These are phyloP conservation scores for Macrophya annulata DNA, from an alignment of 2,888 invertebrate species.

Conservation along the genomic window DNA sequence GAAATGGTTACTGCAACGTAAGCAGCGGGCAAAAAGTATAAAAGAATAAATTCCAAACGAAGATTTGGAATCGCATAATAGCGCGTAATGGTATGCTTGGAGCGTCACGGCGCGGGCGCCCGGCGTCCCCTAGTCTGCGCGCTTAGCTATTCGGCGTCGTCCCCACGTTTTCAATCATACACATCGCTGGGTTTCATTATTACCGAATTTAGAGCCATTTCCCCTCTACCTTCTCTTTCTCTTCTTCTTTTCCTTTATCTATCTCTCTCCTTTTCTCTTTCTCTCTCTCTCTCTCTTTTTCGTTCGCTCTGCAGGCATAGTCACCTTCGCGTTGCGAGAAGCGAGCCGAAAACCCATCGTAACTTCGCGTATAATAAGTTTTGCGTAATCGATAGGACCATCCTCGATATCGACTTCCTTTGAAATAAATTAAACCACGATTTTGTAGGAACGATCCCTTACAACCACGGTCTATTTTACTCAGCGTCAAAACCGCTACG, in stretches of 20 bases:
- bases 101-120: slow-evolving; percentile 43
- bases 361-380: slow-evolving; percentile 69
- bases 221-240: slow-evolving; percentile 52
- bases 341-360: slow-evolving; percentile 61
- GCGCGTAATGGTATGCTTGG: slow-evolving; percentile 66
- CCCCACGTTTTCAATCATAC: slow-evolving; percentile 76
- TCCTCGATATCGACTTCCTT: slow-evolving; percentile 62
- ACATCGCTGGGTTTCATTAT: slow-evolving; percentile 76
- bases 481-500: slow-evolving; percentile 15
- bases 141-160: slow-evolving; percentile 66
- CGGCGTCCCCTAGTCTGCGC: slow-evolving; percentile 60
- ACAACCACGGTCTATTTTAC: slow-evolving; percentile 43
- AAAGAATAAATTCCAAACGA: slow-evolving; percentile 32
- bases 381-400: slow-evolving; percentile 68
- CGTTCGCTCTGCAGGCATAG: slow-evolving; percentile 48
- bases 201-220: slow-evolving; percentile 73
- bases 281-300: slow-evolving; percentile 57
- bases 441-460: slow-evolving; percentile 52
- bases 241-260: slow-evolving; percentile 46
- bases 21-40: background rate
- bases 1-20: background rate
- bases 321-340: slow-evolving; percentile 59
- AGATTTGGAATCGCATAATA: slow-evolving; percentile 62
- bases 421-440: slow-evolving; percentile 68
- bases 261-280: slow-evolving; percentile 56